phyloP scores from a whole-genome alignment of 2,113 vertebrate species.

The Ciconia stormi region DNA sequence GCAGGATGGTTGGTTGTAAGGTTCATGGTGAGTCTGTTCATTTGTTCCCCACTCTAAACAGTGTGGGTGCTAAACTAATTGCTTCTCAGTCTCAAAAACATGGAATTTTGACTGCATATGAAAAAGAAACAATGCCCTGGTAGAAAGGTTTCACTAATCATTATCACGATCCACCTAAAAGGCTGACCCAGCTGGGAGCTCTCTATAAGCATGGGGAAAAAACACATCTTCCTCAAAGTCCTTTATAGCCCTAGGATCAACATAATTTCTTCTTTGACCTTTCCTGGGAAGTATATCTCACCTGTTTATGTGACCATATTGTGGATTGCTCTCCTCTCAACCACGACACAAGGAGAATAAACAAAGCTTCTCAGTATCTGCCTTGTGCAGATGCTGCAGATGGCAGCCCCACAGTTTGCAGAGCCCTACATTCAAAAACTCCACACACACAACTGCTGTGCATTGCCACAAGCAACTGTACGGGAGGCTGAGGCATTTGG shows the following conservation, averaged over 20 bases:
- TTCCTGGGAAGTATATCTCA: background rate
- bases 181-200: background rate
- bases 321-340: background rate
- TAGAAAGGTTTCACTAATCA: background rate
- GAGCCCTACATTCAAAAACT: background rate
- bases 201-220: background rate
- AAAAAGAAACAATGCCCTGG: background rate
- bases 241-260: background rate
- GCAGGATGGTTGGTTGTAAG: background rate
- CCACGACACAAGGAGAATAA: background rate
- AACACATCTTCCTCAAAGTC: background rate
- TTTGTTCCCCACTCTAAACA: background rate
- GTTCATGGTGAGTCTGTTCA: background rate
- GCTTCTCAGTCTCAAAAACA: background rate
- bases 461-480: background rate
- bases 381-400: background rate
- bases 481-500: background rate
- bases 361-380: background rate
- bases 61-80: background rate
- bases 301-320: background rate
- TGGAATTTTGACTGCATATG: background rate
- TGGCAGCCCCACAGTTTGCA: background rate
- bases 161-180: background rate
- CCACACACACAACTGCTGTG: rapidly evolving
- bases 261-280: background rate